A percentile compares a stretch with the other conserved stretches of the same genome.
Evolutionary conservation across 2,888 invertebrate genomes (phyloP).

Genomic region (Sisyra terminalis): DNA sequence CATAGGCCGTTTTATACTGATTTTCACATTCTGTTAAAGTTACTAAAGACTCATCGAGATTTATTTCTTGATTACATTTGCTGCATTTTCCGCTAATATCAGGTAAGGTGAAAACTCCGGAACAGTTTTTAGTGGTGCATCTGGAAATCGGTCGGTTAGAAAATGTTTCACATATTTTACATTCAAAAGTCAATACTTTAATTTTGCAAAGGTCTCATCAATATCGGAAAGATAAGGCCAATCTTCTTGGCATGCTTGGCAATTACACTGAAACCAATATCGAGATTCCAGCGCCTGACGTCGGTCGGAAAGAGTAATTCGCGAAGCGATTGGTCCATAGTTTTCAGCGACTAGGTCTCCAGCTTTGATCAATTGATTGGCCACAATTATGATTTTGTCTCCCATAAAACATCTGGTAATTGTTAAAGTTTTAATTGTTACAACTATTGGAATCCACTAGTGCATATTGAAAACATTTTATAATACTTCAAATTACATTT

Average conservation of each 20-base stretch:
- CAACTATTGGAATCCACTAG: too few species aligned
- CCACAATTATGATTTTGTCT: constrained; percentile 49
- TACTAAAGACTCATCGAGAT: constrained; percentile 27
- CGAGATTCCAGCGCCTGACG: constrained; percentile 47
- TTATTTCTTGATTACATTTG: constrained; percentile 31
- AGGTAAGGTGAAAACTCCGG: constrained; percentile 29
- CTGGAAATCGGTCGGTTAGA: too few species aligned
- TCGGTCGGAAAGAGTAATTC: constrained; percentile 35
- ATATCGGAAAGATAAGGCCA: constrained; percentile 55
- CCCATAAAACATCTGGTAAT: constrained; percentile 53
- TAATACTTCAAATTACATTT: too few species aligned
- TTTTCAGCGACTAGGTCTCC: constrained; percentile 65
- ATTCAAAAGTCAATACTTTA: constrained; percentile 22
- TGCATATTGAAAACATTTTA: too few species aligned
- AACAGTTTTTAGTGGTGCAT: constrained; percentile 33
- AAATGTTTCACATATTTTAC: too few species aligned
- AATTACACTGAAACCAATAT: constrained; percentile 66
- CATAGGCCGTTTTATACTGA: constrained; percentile 28
- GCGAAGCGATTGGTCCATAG: constrained; percentile 65
- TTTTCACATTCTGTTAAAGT: constrained; percentile 30
- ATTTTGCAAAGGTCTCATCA: constrained; percentile 25
- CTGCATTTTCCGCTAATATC: constrained; percentile 28
- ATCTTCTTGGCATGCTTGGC: constrained; percentile 52
- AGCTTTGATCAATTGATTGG: constrained; percentile 42
- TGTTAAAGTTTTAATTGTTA: too few species aligned